Evolutionary conservation across 2,797 vertebrate genomes (phyloP), one percentile per base, ranked within the genome.

Genomic region (Tokudaia tokunoshimensis): DNA sequence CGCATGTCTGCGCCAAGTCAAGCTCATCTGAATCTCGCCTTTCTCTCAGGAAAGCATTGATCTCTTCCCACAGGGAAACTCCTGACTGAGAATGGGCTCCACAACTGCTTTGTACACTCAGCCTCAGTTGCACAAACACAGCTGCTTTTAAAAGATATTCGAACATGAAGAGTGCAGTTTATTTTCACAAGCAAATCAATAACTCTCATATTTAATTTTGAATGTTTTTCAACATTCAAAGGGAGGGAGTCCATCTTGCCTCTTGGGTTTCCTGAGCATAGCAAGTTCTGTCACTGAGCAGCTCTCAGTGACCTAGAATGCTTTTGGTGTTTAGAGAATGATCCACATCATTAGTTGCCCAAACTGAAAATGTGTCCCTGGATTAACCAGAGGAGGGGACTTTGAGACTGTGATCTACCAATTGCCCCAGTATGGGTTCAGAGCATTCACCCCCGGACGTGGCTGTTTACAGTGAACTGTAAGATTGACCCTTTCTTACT

Each of bases 391-490:
- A 82, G 47, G 34, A 70, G 59, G 59, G 41, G 13, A 34, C 61
- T 44, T 82, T 57, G 26, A n/a, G 29, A 52, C 26, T 44, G 50
- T 47, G 29, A n/a, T 63, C 19, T 47, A 57, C 26, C 70, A 75
- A 20, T 3, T 14, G 2, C 20, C n/a, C 26, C 13, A 0, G 11
- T 3, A 12, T 11, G 2, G 55, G 12, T 24, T 2, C 55, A 26
- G 50, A 2, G 9, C 7, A 1, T 13, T 9, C n/a, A 65, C 78
- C 44, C 61, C 1, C 9, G 4, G 37, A 55, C 10, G 9, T 4
- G 17, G 29, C 37, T 41, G 1, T 10, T 6, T 7, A 19, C 4
- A 1, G 3, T n/a, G 37, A 17, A 6, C 44, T 31, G 0, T 20
- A 37, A 78, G 41, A 34, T 12, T 2, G 50, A 61, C 52, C 17